A percentile compares a stretch with the other conserved stretches of the same genome.
phyloP scores from a whole-genome alignment of 1,140 invertebrate genomes.

The Cheumatopsyche charites region DNA sequence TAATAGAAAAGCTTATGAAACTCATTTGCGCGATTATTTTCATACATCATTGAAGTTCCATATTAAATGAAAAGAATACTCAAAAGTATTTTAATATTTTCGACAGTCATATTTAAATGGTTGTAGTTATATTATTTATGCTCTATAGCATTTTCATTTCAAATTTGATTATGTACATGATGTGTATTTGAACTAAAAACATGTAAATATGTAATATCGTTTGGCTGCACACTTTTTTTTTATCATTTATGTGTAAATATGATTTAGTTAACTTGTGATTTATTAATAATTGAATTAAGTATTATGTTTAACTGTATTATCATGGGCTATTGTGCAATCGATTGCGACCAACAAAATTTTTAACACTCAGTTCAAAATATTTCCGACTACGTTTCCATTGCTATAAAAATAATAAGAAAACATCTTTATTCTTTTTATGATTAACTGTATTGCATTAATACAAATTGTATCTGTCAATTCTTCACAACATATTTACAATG shows the following conservation, averaged over 20 bases:
- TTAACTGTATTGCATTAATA: too few species aligned
- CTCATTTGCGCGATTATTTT: neutral
- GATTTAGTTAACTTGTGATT: neutral
- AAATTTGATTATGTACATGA: too few species aligned
- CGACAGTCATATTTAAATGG: too few species aligned
- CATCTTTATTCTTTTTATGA: too few species aligned
- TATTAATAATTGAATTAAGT: too few species aligned
- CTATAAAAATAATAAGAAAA: neutral
- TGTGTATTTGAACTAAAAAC: too few species aligned
- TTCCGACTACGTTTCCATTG: neutral
- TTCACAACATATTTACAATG: neutral
- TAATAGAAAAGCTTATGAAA: neutral
- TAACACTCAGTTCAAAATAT: neutral
- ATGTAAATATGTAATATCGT: too few species aligned
- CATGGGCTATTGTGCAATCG: slow-evolving; percentile 30
- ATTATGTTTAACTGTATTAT: neutral
- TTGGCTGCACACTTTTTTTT: neutral
- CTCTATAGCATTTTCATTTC: too few species aligned
- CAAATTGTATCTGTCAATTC: neutral
- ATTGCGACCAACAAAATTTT: slow-evolving; percentile 1
- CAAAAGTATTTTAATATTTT: too few species aligned
- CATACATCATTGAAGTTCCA: neutral
- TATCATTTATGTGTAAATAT: slow-evolving; percentile 29
- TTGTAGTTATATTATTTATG: too few species aligned
- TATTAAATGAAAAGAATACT: too few species aligned